Evolutionary conservation across 1,140 invertebrate species (phyloP).

Genomic region (Drosophila funebris): DNA sequence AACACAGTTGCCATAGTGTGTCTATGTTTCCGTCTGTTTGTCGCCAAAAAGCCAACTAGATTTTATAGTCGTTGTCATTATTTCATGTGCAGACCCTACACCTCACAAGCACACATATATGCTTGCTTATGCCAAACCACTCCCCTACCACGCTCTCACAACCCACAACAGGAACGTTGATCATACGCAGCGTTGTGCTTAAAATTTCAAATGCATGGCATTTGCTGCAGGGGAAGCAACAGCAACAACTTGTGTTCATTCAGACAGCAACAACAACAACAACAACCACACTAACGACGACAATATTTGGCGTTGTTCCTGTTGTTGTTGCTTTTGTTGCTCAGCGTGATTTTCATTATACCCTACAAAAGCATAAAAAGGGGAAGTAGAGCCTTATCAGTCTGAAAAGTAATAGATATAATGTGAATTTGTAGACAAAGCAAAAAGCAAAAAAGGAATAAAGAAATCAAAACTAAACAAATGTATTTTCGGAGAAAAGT

Average conservation of each 20-base stretch:
- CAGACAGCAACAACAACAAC: neutral
- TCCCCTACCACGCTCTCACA: neutral
- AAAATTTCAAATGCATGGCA: conserved; percentile 52
- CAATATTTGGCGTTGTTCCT: conserved; percentile 52
- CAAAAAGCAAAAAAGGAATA: too few species aligned
- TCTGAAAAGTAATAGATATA: too few species aligned
- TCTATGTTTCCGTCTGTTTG: conserved; percentile 10
- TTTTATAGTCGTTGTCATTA: conserved; percentile 48
- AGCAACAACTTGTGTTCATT: neutral
- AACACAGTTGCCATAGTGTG: neutral
- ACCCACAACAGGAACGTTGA: conserved; percentile 33
- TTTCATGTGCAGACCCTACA: conserved; percentile 34
- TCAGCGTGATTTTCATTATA: conserved; percentile 19
- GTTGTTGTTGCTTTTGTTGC: conserved; percentile 32
- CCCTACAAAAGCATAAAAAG: neutral
- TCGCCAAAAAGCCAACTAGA: conserved; percentile 49
- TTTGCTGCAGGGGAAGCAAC: conserved; percentile 22
- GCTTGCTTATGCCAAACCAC: neutral
- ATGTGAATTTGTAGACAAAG: too few species aligned
- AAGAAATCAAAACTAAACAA: too few species aligned
- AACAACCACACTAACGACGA: conserved; percentile 21
- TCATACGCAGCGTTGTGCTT: conserved; percentile 53
- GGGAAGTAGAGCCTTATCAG: too few species aligned
- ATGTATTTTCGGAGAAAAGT: neutral
- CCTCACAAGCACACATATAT: conserved; percentile 1